These are phyloP conservation scores for Acanthacorydalis orientalis DNA, from an alignment of 2,888 invertebrate genomes.

Conservation along the genomic window DNA sequence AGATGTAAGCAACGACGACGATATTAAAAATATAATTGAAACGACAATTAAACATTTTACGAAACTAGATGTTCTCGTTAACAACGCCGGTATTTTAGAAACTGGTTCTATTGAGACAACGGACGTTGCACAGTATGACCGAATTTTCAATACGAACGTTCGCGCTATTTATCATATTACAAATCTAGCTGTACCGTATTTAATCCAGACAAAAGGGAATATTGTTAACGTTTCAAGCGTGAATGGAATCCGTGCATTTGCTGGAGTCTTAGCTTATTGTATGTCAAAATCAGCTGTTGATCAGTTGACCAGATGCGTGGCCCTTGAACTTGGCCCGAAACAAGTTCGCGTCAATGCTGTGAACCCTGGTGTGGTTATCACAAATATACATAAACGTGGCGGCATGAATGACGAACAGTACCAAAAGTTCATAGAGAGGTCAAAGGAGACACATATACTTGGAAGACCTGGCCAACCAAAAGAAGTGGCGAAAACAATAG, in stretches of 20 bases:
- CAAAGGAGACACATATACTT: slow-evolving; percentile 79
- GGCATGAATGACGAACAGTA: slow-evolving; percentile 75
- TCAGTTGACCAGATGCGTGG: slow-evolving; percentile 84
- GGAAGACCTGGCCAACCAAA: slow-evolving; percentile 68
- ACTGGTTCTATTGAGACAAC: slow-evolving; percentile 74
- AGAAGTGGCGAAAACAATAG: slow-evolving; percentile 81
- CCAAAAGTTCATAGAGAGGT: slow-evolving; percentile 64
- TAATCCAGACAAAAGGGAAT: slow-evolving; percentile 69
- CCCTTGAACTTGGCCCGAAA: slow-evolving; percentile 68
- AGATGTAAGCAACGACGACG: slow-evolving; percentile 56
- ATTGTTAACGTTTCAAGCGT: slow-evolving; percentile 94
- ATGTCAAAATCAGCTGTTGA: slow-evolving; percentile 90
- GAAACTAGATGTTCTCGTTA: slow-evolving; percentile 66
- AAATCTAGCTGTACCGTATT: slow-evolving; percentile 72
- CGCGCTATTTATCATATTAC: slow-evolving; percentile 68
- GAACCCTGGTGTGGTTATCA: slow-evolving; percentile 84
- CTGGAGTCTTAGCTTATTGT: slow-evolving; percentile 78
- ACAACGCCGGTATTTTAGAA: slow-evolving; percentile 79
- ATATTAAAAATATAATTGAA: slow-evolving; percentile 52
- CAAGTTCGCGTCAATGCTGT: slow-evolving; percentile 81
- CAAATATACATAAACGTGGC: slow-evolving; percentile 72
- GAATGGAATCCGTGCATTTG: slow-evolving; percentile 77
- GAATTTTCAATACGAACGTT: slow-evolving; percentile 78
- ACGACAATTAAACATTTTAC: slow-evolving; percentile 58
- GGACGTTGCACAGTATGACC: slow-evolving; percentile 71